Percentiles rank a stretch among this genome's conserved stretches.
Conservation (phyloP, 2,797 vertebrate genomes). For the Diplodus sargus region DNA sequence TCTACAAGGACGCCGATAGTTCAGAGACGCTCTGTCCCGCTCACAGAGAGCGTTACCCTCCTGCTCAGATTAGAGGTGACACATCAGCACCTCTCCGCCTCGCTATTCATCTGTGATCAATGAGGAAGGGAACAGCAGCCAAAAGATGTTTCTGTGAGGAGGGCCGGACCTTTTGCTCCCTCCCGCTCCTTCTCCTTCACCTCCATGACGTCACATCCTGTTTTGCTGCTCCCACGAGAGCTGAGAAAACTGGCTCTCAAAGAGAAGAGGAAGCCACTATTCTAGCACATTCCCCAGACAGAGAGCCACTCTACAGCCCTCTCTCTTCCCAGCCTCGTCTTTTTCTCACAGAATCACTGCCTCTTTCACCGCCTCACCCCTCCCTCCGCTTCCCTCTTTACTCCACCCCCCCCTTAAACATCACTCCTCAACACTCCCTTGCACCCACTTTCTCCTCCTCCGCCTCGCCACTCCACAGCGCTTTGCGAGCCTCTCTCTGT, state of each 20-base stretch:
- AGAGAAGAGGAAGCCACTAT: slow-evolving; percentile 40
- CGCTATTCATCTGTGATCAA: slow-evolving; percentile 49
- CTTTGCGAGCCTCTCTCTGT: slow-evolving; percentile 22
- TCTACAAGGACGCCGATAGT: slow-evolving; percentile 10
- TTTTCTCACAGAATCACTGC: slow-evolving; percentile 44
- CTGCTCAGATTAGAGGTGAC: slow-evolving; percentile 44
- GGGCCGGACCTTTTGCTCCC: slow-evolving; percentile 35
- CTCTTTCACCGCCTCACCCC: slow-evolving; percentile 24
- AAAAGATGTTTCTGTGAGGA: slow-evolving; percentile 33
- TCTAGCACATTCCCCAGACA: slow-evolving; percentile 40
- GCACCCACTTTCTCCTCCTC: slow-evolving; percentile 12
- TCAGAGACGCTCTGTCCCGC: slow-evolving; percentile 17
- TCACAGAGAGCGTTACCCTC: slow-evolving; percentile 30
- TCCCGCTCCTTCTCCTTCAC: slow-evolving; percentile 26
- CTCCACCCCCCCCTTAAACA: slow-evolving; percentile 15
- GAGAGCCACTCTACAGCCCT: slow-evolving; percentile 30
- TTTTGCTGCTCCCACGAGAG: slow-evolving; percentile 39
- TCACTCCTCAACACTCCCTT: not conserved
- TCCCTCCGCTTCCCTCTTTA: slow-evolving; percentile 8
- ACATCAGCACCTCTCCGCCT: slow-evolving; percentile 45
- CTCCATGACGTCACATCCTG: slow-evolving; percentile 61
- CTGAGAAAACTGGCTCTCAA: slow-evolving; percentile 33
- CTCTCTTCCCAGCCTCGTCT: slow-evolving; percentile 37
- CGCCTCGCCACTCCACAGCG: slow-evolving; percentile 15
- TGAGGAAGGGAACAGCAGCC: slow-evolving; percentile 27